Percentiles rank a stretch among this genome's conserved stretches.
phyloP scores from a whole-genome alignment of 2,888 invertebrate genomes.

The Sceliomorpha sp. region DNA sequence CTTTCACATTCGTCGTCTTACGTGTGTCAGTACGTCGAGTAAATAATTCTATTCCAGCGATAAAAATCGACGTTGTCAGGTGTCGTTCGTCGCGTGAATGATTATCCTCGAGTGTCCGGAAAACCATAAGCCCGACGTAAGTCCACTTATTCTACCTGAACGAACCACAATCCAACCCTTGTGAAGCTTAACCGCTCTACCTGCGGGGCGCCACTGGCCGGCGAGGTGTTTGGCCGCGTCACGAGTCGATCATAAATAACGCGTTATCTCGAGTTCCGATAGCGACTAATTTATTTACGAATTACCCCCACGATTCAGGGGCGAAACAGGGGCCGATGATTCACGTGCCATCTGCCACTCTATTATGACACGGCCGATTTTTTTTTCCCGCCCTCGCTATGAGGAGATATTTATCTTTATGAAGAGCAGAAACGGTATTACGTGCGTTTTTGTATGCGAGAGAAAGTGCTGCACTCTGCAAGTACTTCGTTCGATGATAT shows the following conservation, averaged over 20 bases:
- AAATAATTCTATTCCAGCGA: constrained; percentile 29
- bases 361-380: constrained; percentile 69
- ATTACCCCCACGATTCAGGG: constrained; percentile 61
- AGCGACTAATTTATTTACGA: constrained; percentile 78
- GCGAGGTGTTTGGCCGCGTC: constrained; percentile 64
- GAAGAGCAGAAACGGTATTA: constrained; percentile 1
- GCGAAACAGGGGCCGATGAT: too few relatives aligned
- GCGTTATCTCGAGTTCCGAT: constrained; percentile 64
- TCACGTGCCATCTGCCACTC: constrained; percentile 79
- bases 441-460: not conserved
- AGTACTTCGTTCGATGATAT: too few relatives aligned
- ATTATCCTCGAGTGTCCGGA: constrained; percentile 33
- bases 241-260: constrained; percentile 71
- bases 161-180: constrained; percentile 49
- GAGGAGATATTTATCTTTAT: constrained; percentile 24
- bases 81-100: constrained; percentile 27
- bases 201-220: constrained; percentile 54
- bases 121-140: constrained; percentile 46
- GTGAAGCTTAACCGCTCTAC: constrained; percentile 61
- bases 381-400: constrained; percentile 12
- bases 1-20: too few relatives aligned
- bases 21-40: not conserved
- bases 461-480: too few relatives aligned
- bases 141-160: constrained; percentile 72
- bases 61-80: constrained; percentile 21